Percentiles rank a stretch among this genome's conserved stretches.
These are phyloP conservation scores for Crotalus horridus DNA, from an alignment of 2,113 vertebrate species.

Conservation along the genomic window DNA sequence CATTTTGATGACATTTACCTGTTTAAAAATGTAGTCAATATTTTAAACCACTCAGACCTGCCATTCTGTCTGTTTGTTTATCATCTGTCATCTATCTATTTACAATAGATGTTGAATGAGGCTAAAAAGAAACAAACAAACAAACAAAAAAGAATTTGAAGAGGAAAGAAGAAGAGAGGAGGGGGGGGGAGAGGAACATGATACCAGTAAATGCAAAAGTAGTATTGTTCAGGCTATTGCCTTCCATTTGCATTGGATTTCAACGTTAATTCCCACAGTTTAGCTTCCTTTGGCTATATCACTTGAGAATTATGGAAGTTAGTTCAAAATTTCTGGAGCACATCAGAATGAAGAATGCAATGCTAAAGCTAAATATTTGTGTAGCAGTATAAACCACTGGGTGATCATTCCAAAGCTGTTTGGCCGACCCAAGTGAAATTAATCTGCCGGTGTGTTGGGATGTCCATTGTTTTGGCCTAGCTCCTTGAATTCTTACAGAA, in stretches of 20 bases:
- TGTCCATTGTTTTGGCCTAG: not conserved
- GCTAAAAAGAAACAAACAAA: not conserved
- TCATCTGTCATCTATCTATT: not conserved
- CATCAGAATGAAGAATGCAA: not conserved
- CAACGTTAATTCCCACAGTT: not conserved
- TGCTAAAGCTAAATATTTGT: not conserved
- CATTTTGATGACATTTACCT: not conserved
- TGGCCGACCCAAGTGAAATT: not conserved
- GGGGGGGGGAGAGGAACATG: not conserved
- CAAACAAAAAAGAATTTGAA: not conserved
- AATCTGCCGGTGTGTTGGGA: not conserved
- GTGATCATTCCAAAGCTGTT: conserved; percentile 15
- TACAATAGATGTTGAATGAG: not conserved
- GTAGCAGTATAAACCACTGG: not conserved
- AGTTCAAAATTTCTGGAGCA: not conserved
- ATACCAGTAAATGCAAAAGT: not conserved
- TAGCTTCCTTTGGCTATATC: not conserved
- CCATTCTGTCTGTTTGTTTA: not conserved
- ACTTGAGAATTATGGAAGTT: not conserved
- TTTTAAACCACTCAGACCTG: conserved; percentile 14
- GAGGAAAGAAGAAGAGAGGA: not conserved
- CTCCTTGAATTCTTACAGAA: not conserved
- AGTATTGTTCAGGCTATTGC: not conserved
- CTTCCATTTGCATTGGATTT: not conserved
- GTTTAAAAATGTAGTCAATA: not conserved